These are phyloP conservation scores for Willisornis vidua DNA, from an alignment of 2,113 vertebrate species.

Conservation along the genomic window DNA sequence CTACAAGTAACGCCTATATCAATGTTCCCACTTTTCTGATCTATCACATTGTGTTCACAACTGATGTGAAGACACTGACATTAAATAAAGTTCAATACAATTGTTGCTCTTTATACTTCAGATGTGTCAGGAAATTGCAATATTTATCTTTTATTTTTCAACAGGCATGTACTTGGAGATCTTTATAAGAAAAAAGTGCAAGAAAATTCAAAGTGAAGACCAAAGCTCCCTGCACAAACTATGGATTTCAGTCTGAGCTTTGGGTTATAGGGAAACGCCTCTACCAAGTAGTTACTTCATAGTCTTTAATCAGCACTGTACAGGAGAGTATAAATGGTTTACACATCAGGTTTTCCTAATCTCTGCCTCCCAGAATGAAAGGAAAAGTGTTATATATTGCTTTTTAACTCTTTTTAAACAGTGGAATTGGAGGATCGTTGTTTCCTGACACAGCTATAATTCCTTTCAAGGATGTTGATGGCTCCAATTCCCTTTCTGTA, in stretches of 20 bases:
- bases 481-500: background rate
- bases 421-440: background rate
- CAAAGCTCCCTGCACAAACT: background rate
- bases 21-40: background rate
- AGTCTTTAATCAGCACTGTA: background rate
- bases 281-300: accelerated
- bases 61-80: background rate
- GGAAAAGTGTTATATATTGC: background rate
- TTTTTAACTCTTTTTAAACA: background rate
- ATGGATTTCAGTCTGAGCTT: background rate
- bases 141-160: background rate
- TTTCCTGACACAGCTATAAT: background rate
- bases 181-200: background rate
- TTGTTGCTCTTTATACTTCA: background rate
- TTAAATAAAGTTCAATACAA: background rate
- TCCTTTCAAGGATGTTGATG: background rate
- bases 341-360: background rate
- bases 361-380: background rate
- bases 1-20: background rate
- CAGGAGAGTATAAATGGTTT: background rate
- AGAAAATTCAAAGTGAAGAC: background rate
- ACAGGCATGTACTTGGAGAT: background rate
- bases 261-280: background rate
- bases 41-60: background rate
- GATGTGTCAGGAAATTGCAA: background rate